These are phyloP conservation scores for Ahaetulla prasina DNA, from an alignment of 2,113 vertebrate species.

Conservation along the genomic window DNA sequence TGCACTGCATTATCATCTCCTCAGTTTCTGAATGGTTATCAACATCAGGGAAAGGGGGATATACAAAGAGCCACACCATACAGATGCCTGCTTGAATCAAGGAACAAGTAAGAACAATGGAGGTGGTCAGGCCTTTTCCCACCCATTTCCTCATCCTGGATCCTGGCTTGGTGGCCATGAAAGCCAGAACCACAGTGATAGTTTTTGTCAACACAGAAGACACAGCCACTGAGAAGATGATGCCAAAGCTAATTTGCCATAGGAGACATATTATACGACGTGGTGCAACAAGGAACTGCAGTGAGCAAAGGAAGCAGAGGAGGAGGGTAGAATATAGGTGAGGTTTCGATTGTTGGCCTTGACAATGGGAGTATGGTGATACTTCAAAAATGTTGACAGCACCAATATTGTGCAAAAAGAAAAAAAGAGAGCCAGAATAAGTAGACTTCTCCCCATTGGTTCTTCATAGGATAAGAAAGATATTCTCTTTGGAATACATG, in stretches of 20 bases:
- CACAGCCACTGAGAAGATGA: background rate
- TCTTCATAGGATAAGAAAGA: background rate
- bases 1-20: background rate
- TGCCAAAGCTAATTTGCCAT: background rate
- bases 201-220: background rate
- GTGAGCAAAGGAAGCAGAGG: background rate
- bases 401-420: background rate
- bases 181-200: background rate
- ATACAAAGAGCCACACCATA: background rate
- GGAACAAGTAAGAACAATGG: background rate
- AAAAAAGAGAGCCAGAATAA: background rate
- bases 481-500: background rate
- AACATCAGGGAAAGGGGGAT: background rate
- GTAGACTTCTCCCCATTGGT: background rate
- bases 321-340: background rate
- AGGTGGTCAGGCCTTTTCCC: background rate
- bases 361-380: background rate
- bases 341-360: background rate
- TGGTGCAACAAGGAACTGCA: background rate
- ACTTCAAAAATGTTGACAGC: background rate
- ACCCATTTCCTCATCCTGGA: background rate
- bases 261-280: background rate
- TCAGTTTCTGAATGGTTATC: background rate
- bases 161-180: background rate
- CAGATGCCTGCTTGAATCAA: background rate